Evolutionary conservation across 2,888 invertebrate genomes (phyloP), one percentile per base, ranked within the genome.

Genomic region (Sicus ferrugineus): DNA sequence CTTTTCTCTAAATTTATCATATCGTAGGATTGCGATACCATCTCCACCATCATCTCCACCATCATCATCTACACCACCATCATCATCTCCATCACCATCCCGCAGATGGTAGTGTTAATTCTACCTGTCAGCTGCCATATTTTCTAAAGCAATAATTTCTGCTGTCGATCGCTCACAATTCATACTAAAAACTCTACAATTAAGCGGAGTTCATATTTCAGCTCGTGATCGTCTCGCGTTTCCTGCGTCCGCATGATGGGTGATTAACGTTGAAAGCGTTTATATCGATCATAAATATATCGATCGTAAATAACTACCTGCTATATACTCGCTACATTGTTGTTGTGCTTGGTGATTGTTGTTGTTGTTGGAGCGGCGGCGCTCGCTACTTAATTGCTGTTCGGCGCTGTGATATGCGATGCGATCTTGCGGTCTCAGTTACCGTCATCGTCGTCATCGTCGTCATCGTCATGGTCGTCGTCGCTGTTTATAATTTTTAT

Each of bases 341-440:
- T 46, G 46, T 46, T 46, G 46, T n/a, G 6, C n/a, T 14, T 16
- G 6, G 5, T 46, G 9, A 19, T 46, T 46, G n/a, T 38, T 38
- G n/a, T n/a, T 61, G 38, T 38, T 61, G 23, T 23, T 61, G 42
- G 9, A 56, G 30, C 30, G 28, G 56, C 3, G 19, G 23, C 42
- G 61, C 38, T 61, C 42, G 14, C n/a, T 7, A 28, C 59, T 31
- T 61, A 61, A 61, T 61, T 61, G 61, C 26, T 42, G 42, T 14
- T 42, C 42, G 14, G 26, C 16, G 16, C 9, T n/a, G 56, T 56
- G 56, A n/a, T n/a, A 42, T 42, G 16, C n/a, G 14, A 7, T 4
- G 9, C 11, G 16, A 54, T 23, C 26, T 28, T 26, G 11, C 23
- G 26, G 3, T 7, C 46, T 9, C 14, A 46, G 4, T 54, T 23